Evolutionary conservation across 2,888 invertebrate genomes (phyloP).

Genomic region (Cetonia aurata): DNA sequence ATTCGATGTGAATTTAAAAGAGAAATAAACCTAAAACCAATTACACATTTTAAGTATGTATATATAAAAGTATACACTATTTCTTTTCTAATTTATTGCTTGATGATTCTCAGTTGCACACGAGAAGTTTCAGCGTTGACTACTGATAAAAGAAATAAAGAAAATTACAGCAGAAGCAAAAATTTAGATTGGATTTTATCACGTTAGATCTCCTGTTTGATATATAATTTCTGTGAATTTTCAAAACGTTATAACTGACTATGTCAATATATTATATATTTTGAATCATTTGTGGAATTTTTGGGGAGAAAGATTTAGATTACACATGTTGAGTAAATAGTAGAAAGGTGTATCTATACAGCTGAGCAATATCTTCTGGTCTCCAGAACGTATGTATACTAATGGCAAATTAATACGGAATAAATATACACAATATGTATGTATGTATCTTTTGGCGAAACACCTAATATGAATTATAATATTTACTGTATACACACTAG

Average conservation of each 20-base stretch:
- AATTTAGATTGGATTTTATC: slow-evolving; percentile 49
- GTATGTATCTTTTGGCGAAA: slow-evolving; percentile 48
- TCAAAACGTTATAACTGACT: slow-evolving; percentile 16
- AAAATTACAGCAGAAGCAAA: slow-evolving; percentile 7
- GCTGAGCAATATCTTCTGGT: slow-evolving; percentile 66
- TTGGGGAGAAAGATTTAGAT: slow-evolving; percentile 13
- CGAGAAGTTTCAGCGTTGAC: background rate
- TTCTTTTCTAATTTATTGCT: slow-evolving; percentile 36
- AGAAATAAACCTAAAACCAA: background rate
- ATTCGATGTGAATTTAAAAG: slow-evolving; percentile 45
- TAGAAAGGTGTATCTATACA: slow-evolving; percentile 45
- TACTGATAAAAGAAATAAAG: background rate
- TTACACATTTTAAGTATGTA: slow-evolving; percentile 20
- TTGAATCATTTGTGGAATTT: slow-evolving; percentile 16
- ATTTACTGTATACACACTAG: slow-evolving; percentile 57
- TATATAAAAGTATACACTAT: slow-evolving; percentile 23
- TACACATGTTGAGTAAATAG: slow-evolving; percentile 17
- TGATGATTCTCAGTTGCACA: slow-evolving; percentile 25
- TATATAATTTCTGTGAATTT: slow-evolving; percentile 11
- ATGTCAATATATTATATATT: slow-evolving; percentile 9
- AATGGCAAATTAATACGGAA: slow-evolving; percentile 58
- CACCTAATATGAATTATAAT: slow-evolving; percentile 51
- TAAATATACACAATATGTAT: slow-evolving; percentile 52
- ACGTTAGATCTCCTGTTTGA: slow-evolving; percentile 41
- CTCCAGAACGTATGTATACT: slow-evolving; percentile 65